phyloP scores from a whole-genome alignment of 2,888 invertebrate genomes.

The Dryomyza anilis region DNA sequence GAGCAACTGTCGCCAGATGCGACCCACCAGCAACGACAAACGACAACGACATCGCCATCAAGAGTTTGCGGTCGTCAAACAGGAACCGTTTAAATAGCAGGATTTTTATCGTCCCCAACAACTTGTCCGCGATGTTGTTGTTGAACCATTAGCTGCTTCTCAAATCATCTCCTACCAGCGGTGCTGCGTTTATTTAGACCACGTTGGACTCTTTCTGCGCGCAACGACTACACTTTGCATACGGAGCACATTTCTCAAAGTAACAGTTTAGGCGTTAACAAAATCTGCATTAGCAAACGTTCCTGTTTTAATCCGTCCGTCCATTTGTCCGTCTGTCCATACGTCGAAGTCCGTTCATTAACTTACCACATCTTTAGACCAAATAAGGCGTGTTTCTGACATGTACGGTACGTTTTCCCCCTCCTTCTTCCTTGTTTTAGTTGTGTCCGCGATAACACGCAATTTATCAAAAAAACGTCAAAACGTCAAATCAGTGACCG shows the following conservation, averaged over 20 bases:
- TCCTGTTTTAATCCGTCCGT: background rate
- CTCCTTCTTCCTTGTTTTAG: background rate
- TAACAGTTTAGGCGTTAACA: constrained; percentile 38
- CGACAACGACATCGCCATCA: background rate
- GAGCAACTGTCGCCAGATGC: constrained; percentile 4
- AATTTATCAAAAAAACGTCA: background rate
- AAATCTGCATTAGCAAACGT: background rate
- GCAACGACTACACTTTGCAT: background rate
- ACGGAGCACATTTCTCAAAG: constrained; percentile 39
- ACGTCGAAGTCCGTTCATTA: background rate
- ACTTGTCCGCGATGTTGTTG: constrained; percentile 4
- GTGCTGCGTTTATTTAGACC: background rate
- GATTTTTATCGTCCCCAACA: background rate
- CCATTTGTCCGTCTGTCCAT: background rate
- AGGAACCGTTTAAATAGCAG: constrained; percentile 17
- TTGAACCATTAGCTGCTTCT: constrained; percentile 6
- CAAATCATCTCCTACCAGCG: constrained; percentile 25
- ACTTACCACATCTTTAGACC: background rate
- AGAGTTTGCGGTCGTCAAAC: background rate
- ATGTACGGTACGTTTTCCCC: background rate
- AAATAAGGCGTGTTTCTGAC: background rate
- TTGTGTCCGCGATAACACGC: background rate
- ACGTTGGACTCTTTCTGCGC: background rate
- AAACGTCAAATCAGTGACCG: background rate
- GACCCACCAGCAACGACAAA: constrained; percentile 1